Base-by-base conservation (phyloP, 2,113 vertebrate species). In the Aythya baeri region DNA sequence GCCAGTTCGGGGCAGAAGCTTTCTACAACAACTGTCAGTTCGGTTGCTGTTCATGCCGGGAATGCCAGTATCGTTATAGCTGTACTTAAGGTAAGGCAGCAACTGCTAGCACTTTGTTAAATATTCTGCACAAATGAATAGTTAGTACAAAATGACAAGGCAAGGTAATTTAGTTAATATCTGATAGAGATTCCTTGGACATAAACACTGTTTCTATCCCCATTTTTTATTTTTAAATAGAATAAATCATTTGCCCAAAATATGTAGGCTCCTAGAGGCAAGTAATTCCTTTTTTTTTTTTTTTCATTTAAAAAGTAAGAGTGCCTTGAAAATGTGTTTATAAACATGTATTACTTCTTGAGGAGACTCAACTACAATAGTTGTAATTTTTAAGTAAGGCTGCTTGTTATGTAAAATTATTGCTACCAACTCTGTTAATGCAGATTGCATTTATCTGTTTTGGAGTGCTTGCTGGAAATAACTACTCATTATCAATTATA, bases 41-140 rank as follows among this genome's bases (percentile, higher is more conserved):
- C 98, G 0, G 98, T 99, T 6, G 98, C 98, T 71, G 98, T 99
- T 75, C 98, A 99, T 90, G 98, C 98, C 7, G 99, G 98, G 67
- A 96, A 97, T 52, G 98, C 98, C 67, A 98, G 97, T 55, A 98
- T 99, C n/a, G 94, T 98, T 17, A 97, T 99, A 81, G 97, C 98
- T 61, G 91, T 99, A 36, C 95, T 99, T 12, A 99, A 99, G 98
- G 99, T 99, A 99, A 98, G 98, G 31, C 57, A 95, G 70, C 41
- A 27, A 58, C 86, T 92, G 31, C 59, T 81, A 63, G 16, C 17
- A 1, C 63, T 87, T 62, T 74, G 18, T 46, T 34, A 67, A 87
- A 72, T 14, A 17, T n/a, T 84, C 63, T 27, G 15, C 38, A 36
- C 13, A 27, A 67, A 61, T 49, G 8, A 44, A 13, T 38, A 67